A percentile compares a stretch with the other conserved stretches of the same genome.
These are phyloP conservation scores for Brachypterus glaber DNA, from an alignment of 2,888 invertebrate species.

Conservation along the genomic window DNA sequence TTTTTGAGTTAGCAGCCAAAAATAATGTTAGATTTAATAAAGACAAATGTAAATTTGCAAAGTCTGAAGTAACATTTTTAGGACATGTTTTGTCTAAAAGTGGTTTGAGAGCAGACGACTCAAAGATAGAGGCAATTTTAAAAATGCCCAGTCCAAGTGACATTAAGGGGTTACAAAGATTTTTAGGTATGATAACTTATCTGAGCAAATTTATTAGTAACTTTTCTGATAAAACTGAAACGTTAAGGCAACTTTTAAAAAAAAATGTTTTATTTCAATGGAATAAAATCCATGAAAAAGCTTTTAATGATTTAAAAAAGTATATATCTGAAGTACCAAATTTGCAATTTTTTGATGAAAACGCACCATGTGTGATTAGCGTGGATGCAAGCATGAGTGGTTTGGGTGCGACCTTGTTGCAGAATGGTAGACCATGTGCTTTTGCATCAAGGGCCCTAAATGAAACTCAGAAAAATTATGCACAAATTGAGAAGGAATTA, in stretches of 20 bases:
- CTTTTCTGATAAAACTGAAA: constrained; percentile 20
- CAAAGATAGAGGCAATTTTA: constrained; percentile 20
- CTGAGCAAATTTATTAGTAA: constrained; percentile 24
- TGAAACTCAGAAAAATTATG: constrained; percentile 10
- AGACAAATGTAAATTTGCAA: constrained; percentile 20
- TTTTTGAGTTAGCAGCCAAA: constrained; percentile 16
- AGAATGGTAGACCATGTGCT: constrained; percentile 11
- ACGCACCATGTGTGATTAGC: constrained; percentile 6
- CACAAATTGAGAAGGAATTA: constrained; percentile 10
- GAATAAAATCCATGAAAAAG: constrained; percentile 3
- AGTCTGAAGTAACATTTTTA: constrained; percentile 17
- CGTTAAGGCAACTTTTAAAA: constrained; percentile 20
- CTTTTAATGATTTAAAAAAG: constrained; percentile 11
- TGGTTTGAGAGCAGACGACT: constrained; percentile 15
- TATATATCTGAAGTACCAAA: constrained; percentile 6
- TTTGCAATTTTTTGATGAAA: constrained; percentile 10
- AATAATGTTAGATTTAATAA: constrained; percentile 16
- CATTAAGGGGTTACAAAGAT: constrained; percentile 22
- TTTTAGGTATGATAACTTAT: constrained; percentile 27
- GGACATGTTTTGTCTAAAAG: constrained; percentile 18
- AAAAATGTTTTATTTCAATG: constrained; percentile 13
- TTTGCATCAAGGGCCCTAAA: constrained; percentile 11
- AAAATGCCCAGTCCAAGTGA: constrained; percentile 20
- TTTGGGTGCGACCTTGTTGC: constrained; percentile 10
- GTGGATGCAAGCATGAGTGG: constrained; percentile 11